Evolutionary conservation across 2,113 vertebrate genomes (phyloP), one percentile per base, ranked within the genome.

Genomic region (Cheirogaleus medius): DNA sequence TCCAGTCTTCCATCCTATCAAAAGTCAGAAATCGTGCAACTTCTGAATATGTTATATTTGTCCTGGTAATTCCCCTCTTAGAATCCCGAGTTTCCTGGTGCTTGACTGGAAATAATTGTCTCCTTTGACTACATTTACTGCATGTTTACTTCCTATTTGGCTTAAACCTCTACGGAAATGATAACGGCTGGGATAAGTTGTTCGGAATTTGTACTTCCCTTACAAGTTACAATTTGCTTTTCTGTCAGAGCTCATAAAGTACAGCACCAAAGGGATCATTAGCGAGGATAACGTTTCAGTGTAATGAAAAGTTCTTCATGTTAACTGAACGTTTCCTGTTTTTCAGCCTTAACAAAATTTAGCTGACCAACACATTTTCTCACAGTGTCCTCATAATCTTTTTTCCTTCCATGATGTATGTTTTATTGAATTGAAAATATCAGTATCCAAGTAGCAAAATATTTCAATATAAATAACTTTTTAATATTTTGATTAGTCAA

Each of bases 291-390:
- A 47, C 39, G 54, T 94, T 49, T 77, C 10, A 77, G 94, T 86
- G 86, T 8, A 80, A 83, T 52, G 15, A 83, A 87, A 97, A 74
- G 29, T 68, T 44, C 76, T 71, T 90, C 87, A 47, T 52, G 18
- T 91, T 90, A 87, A 60, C 44, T 54, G 47, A 92, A 76, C 76
- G 18, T 93, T 97, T 96, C 83, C 89, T 96, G 95, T 95, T 97
- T 97, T 96, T 42, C 42, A 90, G n/a, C 49, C 47, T 20, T 56
- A 49, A 84, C 69, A 92, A 90, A 87, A 95, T 90, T 84, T 80
- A 95, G 81, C 94, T 78, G 74, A 74, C 47, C 32, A 21, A 87
- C 34, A 97, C 68, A 49, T 87, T 93, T 92, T 90, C 47, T 81
- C 47, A 84, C 25, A 49, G 5, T 90, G 34, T 58, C 58, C 91